Conservation (phyloP, 2,113 vertebrate genomes). For the Microtus pennsylvanicus region DNA sequence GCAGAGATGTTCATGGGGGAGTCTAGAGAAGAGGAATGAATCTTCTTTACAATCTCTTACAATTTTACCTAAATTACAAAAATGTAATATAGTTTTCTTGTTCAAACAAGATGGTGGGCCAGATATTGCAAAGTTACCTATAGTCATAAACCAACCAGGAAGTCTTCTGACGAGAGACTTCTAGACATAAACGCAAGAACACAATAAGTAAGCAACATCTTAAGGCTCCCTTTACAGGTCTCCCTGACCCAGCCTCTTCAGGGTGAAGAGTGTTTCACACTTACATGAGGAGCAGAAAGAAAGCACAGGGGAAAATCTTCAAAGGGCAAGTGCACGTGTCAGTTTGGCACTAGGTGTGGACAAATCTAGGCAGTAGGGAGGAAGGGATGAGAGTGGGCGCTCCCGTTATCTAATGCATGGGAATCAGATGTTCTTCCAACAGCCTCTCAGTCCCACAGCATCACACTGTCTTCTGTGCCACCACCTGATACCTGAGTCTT, state of each 20-base stretch:
- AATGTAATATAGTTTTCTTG: neutral
- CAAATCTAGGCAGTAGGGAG: neutral
- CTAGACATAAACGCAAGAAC: neutral
- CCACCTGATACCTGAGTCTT: neutral
- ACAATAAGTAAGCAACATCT: neutral
- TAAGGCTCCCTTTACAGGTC: neutral
- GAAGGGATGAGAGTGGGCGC: neutral
- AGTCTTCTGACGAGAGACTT: neutral
- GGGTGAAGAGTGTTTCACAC: neutral
- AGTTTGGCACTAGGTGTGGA: neutral
- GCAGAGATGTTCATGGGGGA: neutral
- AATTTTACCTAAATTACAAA: neutral
- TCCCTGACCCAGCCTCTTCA: neutral
- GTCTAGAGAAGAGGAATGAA: constrained; percentile 41
- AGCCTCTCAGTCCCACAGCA: neutral
- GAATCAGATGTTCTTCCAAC: constrained; percentile 5
- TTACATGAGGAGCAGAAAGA: neutral
- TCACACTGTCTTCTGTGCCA: neutral
- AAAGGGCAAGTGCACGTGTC: neutral
- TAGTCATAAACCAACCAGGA: constrained; percentile 19
- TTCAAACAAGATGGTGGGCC: neutral
- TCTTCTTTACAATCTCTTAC: neutral
- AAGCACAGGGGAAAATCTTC: neutral
- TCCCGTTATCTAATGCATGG: neutral
- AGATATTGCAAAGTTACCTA: neutral